Base-by-base conservation (phyloP, 2,797 vertebrate species). In the Lagodon rhomboides region DNA sequence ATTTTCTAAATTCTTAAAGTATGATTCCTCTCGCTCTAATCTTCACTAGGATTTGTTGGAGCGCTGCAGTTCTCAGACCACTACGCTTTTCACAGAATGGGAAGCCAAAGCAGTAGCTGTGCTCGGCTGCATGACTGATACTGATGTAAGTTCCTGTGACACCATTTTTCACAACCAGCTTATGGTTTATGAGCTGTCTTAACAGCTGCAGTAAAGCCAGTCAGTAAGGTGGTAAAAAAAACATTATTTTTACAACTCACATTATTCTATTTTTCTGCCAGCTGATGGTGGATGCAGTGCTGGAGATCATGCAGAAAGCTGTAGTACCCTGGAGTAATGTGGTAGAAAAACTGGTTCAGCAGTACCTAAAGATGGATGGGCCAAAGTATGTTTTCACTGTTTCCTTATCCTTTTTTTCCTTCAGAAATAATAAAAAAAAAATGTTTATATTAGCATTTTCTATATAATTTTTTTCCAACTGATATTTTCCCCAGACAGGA, bases 91-190 rank as follows among this genome's bases (percentile, higher is more conserved):
- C 89, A 97, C 98, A 0, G 95, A 97, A 0, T 99, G 98, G 98
- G 98, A 99, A 83, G 97, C 97, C 16, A 99, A 99, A 94, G 97
- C 97, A 0, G 96, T 99, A 70, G 96, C 98, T 6, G 96, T 99
- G 50, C 92, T 98, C 12, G 87, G 87, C 47, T 99, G 97, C 75
- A 97, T 99, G 91, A 95, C 94, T 0, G 96, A 98, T 79, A 95
- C 93, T 13, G 96, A 98, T 27, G 98, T 99, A 87, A 96, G 98
- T 94, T 66, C 53, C 47, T 54, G 5, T 18, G 16, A 55, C n/a
- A 34, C 5, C 16, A 0, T 5, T 43, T 27, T 60, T 30, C 8
- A 47, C 4, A 38, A 16, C 16, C 18, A 56, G 13, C 11, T 22
- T 5, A 49, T n/a, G 9, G 20, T 47, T 58, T n/a, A 51, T 70